Conservation (phyloP, 2,797 vertebrate genomes). For the Sebastiscus tertius region DNA sequence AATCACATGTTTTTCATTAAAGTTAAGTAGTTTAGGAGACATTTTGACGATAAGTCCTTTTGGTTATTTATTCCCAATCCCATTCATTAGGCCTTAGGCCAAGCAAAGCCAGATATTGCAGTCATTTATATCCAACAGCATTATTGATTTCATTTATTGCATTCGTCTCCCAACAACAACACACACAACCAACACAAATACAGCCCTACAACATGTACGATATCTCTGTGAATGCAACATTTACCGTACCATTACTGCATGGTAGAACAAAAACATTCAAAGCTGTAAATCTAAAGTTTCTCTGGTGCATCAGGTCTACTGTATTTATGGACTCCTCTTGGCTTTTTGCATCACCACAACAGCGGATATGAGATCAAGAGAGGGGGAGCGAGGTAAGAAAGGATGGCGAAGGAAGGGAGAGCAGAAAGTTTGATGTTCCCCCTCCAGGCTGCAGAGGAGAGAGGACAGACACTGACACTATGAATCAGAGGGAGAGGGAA, state of each 20-base stretch:
- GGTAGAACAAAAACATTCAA: background rate
- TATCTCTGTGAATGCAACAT: background rate
- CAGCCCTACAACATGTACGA: background rate
- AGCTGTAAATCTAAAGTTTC: background rate
- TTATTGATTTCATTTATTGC: background rate
- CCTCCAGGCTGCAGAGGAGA: slow-evolving; percentile 24
- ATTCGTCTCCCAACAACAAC: background rate
- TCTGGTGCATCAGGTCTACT: background rate
- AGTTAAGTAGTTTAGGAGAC: background rate
- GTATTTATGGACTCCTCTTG: background rate
- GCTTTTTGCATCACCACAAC: background rate
- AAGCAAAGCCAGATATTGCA: background rate
- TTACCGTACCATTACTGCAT: too few species aligned
- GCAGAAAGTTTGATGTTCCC: slow-evolving; percentile 9
- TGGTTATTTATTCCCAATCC: background rate
- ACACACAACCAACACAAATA: background rate
- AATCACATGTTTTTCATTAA: background rate
- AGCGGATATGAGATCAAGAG: background rate
- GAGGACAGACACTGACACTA: slow-evolving; percentile 34
- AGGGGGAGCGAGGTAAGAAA: background rate
- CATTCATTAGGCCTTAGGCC: background rate
- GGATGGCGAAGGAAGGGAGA: background rate
- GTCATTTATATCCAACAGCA: background rate
- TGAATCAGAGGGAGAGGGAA: slow-evolving; percentile 23
- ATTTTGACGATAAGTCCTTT: background rate